Percentiles rank a stretch among this genome's conserved stretches.
Conservation (phyloP, 2,797 vertebrate species). For the Paedocypris micromegethes region DNA sequence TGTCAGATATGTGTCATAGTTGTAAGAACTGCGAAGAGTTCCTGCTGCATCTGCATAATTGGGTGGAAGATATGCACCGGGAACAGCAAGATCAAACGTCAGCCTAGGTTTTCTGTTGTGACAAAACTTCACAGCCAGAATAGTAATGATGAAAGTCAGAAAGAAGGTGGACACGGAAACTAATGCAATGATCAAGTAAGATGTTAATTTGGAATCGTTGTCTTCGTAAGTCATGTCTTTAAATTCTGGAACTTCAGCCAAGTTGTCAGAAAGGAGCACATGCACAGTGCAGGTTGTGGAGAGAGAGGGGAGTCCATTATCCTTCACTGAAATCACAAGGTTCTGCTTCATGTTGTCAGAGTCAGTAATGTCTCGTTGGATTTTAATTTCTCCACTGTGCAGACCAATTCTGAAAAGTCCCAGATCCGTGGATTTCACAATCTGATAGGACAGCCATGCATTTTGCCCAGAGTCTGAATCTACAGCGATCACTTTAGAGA, state of each 20-base stretch:
- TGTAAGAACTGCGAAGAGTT: slow-evolving; percentile 40
- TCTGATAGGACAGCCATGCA: no score
- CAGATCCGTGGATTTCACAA: slow-evolving; percentile 66
- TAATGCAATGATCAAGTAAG: no score
- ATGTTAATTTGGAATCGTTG: no score
- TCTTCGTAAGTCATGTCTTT: slow-evolving; percentile 47
- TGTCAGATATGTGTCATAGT: slow-evolving; percentile 43
- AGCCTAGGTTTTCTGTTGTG: slow-evolving; percentile 46
- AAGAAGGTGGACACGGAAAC: no score
- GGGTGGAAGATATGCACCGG: slow-evolving; percentile 35
- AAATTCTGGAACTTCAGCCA: slow-evolving; percentile 53
- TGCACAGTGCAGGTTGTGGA: slow-evolving; percentile 51
- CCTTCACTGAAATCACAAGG: slow-evolving; percentile 3
- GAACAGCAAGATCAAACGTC: slow-evolving; percentile 51
- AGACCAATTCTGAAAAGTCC: slow-evolving; percentile 72
- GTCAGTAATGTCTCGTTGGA: slow-evolving; percentile 49
- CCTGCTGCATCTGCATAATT: slow-evolving; percentile 47
- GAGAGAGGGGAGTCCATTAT: slow-evolving; percentile 55
- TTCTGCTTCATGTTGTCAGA: no score
- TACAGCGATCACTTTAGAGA: slow-evolving; percentile 76
- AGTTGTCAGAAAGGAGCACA: slow-evolving; percentile 23
- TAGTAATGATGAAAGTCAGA: no score
- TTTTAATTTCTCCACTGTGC: slow-evolving; percentile 60
- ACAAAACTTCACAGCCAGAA: no score
- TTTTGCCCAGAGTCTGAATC: slow-evolving; percentile 63